Evolutionary conservation across 2,797 vertebrate genomes (phyloP).

Genomic region (Chiroxiphia lanceolata): DNA sequence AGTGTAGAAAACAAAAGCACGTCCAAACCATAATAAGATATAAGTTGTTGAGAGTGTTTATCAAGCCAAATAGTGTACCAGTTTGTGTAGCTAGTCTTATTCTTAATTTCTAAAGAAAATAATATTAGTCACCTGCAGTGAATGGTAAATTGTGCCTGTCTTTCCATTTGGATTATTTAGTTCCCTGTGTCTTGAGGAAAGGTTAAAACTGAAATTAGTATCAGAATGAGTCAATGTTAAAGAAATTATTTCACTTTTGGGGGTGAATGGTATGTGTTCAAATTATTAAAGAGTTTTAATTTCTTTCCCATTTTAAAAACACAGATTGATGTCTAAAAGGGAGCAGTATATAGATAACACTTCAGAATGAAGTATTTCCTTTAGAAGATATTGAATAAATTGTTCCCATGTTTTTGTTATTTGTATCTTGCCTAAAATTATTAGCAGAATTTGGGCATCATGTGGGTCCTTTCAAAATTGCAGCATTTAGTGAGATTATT

Average conservation of each 20-base stretch:
- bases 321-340: background rate
- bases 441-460: background rate
- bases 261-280: background rate
- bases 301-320: background rate
- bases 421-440: background rate
- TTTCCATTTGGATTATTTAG: background rate
- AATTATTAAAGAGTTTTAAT: background rate
- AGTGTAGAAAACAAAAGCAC: background rate
- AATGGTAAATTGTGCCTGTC: background rate
- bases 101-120: background rate
- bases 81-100: background rate
- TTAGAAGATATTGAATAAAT: background rate
- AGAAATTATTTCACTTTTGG: background rate
- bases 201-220: background rate
- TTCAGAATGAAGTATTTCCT: background rate
- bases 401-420: background rate
- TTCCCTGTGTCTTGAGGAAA: background rate
- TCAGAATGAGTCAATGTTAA: background rate
- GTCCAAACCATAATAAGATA: background rate
- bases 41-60: background rate
- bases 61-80: background rate
- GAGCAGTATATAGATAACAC: background rate
- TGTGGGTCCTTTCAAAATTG: background rate
- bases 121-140: background rate
- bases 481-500: background rate